A percentile compares a stretch with the other conserved stretches of the same genome.
Evolutionary conservation across 92 coral and sea anemone genomes (phyloP).

Genomic region (Ricordea florida): DNA sequence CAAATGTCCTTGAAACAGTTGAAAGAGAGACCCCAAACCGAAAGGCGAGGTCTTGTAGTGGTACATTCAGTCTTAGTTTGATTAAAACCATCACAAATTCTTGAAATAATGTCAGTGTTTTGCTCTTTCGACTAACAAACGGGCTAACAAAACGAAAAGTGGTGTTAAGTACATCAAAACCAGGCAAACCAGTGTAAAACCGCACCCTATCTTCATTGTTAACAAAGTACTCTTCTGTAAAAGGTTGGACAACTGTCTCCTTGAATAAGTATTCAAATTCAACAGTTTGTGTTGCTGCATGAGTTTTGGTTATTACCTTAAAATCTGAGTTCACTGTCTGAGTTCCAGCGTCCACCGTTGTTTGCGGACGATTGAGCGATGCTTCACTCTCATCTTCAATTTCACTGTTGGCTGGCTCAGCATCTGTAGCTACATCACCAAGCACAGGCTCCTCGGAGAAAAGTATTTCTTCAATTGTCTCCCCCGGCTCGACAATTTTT

Average conservation of each 20-base stretch:
- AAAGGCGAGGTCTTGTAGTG: constrained; percentile 39
- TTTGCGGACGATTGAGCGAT: constrained; percentile 26
- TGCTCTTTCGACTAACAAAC: constrained; percentile 11
- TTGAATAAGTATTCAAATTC: constrained; percentile 45
- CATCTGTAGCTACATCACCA: background rate
- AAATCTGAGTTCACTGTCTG: constrained; percentile 15
- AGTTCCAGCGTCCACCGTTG: constrained; percentile 6
- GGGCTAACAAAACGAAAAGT: constrained; percentile 36
- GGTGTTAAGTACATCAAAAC: constrained; percentile 22
- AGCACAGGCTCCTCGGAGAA: background rate
- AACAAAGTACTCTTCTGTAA: constrained; percentile 15
- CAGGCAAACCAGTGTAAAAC: constrained; percentile 44
- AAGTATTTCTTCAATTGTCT: background rate
- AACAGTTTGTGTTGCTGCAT: constrained; percentile 28
- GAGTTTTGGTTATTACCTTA: background rate
- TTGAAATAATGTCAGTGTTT: constrained; percentile 28
- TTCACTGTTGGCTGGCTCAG: background rate
- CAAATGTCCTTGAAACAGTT: constrained; percentile 28
- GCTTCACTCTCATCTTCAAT: background rate
- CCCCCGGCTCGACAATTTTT: background rate
- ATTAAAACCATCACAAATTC: constrained; percentile 39
- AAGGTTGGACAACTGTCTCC: background rate
- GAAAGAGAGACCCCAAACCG: constrained; percentile 29
- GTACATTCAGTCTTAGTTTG: constrained; percentile 30
- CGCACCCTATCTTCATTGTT: constrained; percentile 3